Conservation (phyloP, 2,888 invertebrate genomes). For the Pyrocoelia pectoralis region DNA sequence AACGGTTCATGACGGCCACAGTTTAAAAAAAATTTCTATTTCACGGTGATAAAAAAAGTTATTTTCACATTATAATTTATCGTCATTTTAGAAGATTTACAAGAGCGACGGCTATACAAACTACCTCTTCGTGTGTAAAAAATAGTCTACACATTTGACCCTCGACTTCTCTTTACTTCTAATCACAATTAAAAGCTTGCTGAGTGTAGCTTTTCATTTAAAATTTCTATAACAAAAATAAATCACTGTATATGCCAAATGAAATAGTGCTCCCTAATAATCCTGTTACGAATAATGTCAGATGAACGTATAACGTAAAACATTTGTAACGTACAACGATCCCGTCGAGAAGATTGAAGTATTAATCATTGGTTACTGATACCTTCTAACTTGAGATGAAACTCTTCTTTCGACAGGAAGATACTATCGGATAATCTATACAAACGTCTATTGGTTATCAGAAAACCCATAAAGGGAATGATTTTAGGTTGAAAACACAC, state of each 20-base stretch:
- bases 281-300: constrained; percentile 14
- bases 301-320: constrained; percentile 22
- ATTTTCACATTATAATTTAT: background rate
- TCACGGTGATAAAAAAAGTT: background rate
- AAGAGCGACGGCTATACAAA: background rate
- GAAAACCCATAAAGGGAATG: constrained; percentile 24
- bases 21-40: background rate
- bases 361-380: constrained; percentile 48
- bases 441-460: constrained; percentile 31
- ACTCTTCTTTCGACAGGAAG: constrained; percentile 41
- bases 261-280: constrained; percentile 8
- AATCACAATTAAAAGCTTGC: no score
- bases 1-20: no score
- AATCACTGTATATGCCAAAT: no score
- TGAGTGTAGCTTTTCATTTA: no score
- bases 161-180: background rate
- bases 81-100: no score
- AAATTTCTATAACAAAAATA: no score
- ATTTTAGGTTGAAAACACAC: constrained; percentile 18
- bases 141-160: background rate
- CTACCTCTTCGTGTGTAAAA: background rate
- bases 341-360: constrained; percentile 43
- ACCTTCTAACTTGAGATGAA: constrained; percentile 49
- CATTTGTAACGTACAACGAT: constrained; percentile 44
- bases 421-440: constrained; percentile 40